These are phyloP conservation scores for Phalacrocorax carbo DNA, from an alignment of 2,113 vertebrate species.

Conservation along the genomic window DNA sequence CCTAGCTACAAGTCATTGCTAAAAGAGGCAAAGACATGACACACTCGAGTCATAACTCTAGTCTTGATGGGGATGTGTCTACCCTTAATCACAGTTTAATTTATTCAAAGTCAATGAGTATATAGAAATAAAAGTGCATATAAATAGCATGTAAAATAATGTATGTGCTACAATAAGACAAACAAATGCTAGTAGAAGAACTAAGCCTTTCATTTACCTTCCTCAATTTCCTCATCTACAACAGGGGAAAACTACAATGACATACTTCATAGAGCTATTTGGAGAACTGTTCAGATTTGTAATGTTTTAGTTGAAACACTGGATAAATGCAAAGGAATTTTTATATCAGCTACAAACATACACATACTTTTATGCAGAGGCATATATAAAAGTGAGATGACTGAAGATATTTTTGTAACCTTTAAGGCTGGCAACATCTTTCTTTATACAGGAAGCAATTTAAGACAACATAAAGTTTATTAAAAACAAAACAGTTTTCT, in stretches of 20 bases:
- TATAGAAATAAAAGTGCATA: background rate
- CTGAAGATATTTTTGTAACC: background rate
- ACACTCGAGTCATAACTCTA: background rate
- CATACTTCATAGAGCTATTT: background rate
- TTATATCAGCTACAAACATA: background rate
- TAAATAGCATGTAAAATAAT: background rate
- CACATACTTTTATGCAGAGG: background rate
- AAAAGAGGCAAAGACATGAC: background rate
- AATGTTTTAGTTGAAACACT: background rate
- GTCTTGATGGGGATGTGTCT: background rate
- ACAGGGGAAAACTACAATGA: background rate
- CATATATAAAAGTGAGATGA: background rate
- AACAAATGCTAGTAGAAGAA: background rate
- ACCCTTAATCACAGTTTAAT: background rate
- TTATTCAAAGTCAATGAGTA: background rate
- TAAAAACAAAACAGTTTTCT: conserved; percentile 49
- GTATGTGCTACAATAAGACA: background rate
- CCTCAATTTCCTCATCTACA: background rate
- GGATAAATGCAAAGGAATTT: background rate
- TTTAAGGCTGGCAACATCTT: background rate
- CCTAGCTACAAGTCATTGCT: background rate
- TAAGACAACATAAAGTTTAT: conserved; percentile 42
- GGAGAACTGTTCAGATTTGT: background rate
- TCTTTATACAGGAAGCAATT: conserved; percentile 15
- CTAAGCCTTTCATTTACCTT: background rate